These are phyloP conservation scores for Hymenochirus boettgeri DNA, from an alignment of 2,113 vertebrate genomes.

Conservation along the genomic window DNA sequence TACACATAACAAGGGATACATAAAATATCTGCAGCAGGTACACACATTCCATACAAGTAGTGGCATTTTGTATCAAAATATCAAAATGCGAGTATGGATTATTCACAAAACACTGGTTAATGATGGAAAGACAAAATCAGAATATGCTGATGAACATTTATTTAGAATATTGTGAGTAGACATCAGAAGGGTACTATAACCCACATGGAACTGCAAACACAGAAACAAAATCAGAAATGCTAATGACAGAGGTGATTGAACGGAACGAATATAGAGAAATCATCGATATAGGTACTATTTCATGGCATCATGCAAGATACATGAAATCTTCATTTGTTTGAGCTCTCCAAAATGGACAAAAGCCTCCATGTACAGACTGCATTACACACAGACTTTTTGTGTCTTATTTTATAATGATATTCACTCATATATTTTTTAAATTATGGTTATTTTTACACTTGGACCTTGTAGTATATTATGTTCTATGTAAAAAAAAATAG, in stretches of 20 bases:
- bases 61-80: constrained; percentile 68
- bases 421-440: no score
- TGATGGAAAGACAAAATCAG: constrained; percentile 71
- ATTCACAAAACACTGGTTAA: constrained; percentile 68
- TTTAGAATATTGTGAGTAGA: constrained; percentile 64
- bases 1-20: background rate
- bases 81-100: constrained; percentile 74
- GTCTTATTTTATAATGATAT: constrained; percentile 96
- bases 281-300: constrained; percentile 58
- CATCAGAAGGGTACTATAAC: constrained; percentile 53
- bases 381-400: constrained; percentile 79
- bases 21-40: constrained; percentile 63
- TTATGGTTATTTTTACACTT: no score
- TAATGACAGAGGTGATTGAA: constrained; percentile 62
- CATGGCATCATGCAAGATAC: constrained; percentile 84
- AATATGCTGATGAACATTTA: constrained; percentile 65
- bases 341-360: constrained; percentile 78
- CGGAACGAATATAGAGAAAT: constrained; percentile 59
- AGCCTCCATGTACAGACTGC: constrained; percentile 89
- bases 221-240: constrained; percentile 57
- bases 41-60: constrained; percentile 59
- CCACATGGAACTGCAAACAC: constrained; percentile 54
- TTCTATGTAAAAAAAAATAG: no score
- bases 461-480: no score
- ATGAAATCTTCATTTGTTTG: constrained; percentile 83